These are phyloP conservation scores for Petrocephalus microphthalmus DNA, from an alignment of 2,113 vertebrate genomes.

Conservation along the genomic window DNA sequence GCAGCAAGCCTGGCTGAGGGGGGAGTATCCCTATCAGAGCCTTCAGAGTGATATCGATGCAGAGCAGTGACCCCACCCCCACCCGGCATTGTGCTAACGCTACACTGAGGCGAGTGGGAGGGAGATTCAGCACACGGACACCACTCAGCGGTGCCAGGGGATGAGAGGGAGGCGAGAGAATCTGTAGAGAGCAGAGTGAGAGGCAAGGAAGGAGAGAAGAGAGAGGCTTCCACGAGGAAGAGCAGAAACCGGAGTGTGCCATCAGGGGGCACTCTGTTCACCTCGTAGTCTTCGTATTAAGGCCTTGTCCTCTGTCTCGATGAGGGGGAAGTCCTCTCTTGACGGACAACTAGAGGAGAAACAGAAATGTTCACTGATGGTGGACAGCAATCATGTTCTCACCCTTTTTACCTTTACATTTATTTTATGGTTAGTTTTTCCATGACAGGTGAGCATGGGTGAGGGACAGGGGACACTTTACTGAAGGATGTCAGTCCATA, in stretches of 20 bases:
- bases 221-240: not conserved
- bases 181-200: not conserved
- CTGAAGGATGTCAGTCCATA: not conserved
- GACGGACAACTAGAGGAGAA: slow-evolving; percentile 69
- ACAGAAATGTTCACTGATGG: not conserved
- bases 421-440: not conserved
- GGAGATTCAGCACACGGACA: not conserved
- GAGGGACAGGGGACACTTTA: not conserved
- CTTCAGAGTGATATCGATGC: not conserved
- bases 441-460: not conserved
- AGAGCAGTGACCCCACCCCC: not conserved
- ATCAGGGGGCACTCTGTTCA: slow-evolving; percentile 36
- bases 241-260: too few species aligned
- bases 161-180: not conserved
- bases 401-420: not conserved
- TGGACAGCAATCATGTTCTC: too few species aligned
- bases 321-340: slow-evolving; percentile 81
- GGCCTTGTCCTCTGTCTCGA: slow-evolving; percentile 84
- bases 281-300: slow-evolving; percentile 75
- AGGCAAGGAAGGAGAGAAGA: not conserved
- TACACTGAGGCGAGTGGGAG: not conserved
- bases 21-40: not conserved
- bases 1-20: not conserved
- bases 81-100: not conserved
- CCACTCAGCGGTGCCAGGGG: not conserved